Evolutionary conservation across 1,140 invertebrate genomes (phyloP).

Genomic region (Delia radicum): DNA sequence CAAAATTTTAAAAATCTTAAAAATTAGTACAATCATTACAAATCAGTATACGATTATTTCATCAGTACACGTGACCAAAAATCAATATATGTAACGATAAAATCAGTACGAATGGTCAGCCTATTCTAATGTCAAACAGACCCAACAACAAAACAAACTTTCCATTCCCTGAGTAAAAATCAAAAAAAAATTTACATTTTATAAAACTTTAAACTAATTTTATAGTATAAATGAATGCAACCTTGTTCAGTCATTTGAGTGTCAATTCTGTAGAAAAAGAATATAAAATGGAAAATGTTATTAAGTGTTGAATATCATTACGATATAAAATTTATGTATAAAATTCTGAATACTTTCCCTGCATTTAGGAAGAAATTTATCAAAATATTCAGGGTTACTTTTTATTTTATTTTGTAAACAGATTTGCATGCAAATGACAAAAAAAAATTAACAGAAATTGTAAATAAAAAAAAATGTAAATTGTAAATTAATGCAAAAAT

Average conservation of each 20-base stretch:
- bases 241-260: not conserved
- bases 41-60: too few relatives aligned
- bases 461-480: not conserved
- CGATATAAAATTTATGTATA: not conserved
- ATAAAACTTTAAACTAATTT: not conserved
- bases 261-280: not conserved
- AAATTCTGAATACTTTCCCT: not conserved
- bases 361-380: not conserved
- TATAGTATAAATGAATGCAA: not conserved
- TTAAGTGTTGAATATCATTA: not conserved
- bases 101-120: too few relatives aligned
- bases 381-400: not conserved
- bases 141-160: not conserved
- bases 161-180: not conserved
- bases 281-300: not conserved
- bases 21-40: too few relatives aligned
- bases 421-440: slow-evolving; percentile 6
- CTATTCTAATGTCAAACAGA: too few relatives aligned
- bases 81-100: too few relatives aligned
- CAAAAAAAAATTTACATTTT: not conserved
- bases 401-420: not conserved
- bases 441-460: not conserved
- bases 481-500: slow-evolving; percentile 4
- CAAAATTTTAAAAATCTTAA: too few relatives aligned
- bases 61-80: too few relatives aligned